Evolutionary conservation across 2,113 vertebrate species (phyloP).

Genomic region (Axis porcinus): DNA sequence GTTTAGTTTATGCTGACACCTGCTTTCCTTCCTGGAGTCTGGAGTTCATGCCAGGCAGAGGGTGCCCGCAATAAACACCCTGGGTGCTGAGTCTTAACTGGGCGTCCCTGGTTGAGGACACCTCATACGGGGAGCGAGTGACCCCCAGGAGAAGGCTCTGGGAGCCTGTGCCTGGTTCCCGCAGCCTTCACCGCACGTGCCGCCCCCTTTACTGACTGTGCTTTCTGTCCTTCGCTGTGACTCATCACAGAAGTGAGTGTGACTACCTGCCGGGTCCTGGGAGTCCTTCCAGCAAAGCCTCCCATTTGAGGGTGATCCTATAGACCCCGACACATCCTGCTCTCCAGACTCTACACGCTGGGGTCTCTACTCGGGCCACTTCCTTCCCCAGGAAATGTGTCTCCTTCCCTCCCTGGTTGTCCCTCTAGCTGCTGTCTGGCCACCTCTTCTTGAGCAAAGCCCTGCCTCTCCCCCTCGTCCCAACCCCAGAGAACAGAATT

Average conservation of each 20-base stretch:
- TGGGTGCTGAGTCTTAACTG: accelerated
- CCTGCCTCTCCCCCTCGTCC: neutral
- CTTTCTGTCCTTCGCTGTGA: neutral
- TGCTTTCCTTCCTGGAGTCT: neutral
- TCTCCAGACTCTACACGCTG: neutral
- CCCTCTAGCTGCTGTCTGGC: too few species aligned
- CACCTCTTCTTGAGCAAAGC: neutral
- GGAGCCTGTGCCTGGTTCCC: neutral
- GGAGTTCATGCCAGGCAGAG: neutral
- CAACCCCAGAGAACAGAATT: neutral
- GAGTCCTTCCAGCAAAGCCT: neutral
- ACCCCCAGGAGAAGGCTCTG: neutral
- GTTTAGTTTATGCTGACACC: neutral
- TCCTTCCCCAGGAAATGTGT: neutral
- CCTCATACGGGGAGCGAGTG: accelerated
- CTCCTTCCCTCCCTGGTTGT: neutral
- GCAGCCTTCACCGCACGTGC: accelerated
- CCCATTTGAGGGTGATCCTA: accelerated
- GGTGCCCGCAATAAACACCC: neutral
- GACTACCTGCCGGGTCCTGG: accelerated
- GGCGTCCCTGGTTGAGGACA: neutral
- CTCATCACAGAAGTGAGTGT: accelerated
- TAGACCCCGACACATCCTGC: accelerated
- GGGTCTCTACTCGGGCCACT: neutral
- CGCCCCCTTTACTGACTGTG: neutral